These are phyloP conservation scores for Cantharis lateralis DNA, from an alignment of 2,888 invertebrate genomes.

Conservation along the genomic window DNA sequence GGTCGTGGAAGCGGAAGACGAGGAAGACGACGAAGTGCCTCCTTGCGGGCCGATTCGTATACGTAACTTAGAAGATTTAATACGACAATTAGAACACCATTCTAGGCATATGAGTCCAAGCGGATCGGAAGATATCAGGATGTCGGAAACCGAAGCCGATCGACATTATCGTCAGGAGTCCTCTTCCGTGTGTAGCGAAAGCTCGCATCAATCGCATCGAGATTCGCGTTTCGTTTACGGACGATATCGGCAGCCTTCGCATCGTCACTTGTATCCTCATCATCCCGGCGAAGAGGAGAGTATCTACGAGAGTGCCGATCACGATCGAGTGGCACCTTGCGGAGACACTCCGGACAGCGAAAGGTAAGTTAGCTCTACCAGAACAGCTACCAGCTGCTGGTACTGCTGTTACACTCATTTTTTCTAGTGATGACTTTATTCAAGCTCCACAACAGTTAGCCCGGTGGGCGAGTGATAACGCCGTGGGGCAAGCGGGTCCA, in stretches of 20 bases:
- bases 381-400: slow-evolving; percentile 47
- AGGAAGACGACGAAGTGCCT: slow-evolving; percentile 76
- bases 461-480: slow-evolving; percentile 92
- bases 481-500: slow-evolving; percentile 57
- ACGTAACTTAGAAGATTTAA: slow-evolving; percentile 88
- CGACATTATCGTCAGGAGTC: slow-evolving; percentile 77
- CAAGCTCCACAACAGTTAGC: slow-evolving; percentile 96
- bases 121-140: slow-evolving; percentile 86
- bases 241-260: slow-evolving; percentile 62
- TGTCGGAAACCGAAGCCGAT: slow-evolving; percentile 89
- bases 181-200: slow-evolving; percentile 72
- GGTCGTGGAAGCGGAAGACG: slow-evolving; percentile 60
- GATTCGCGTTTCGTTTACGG: slow-evolving; percentile 74
- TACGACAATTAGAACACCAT: slow-evolving; percentile 86
- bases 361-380: slow-evolving; percentile 63
- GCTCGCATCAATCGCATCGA: slow-evolving; percentile 77
- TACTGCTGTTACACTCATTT: slow-evolving; percentile 79
- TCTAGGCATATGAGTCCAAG: slow-evolving; percentile 89
- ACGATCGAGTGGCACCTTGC: slow-evolving; percentile 68
- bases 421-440: slow-evolving; percentile 97
- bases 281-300: slow-evolving; percentile 75
- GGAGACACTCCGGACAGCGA: slow-evolving; percentile 87
- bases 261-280: slow-evolving; percentile 50
- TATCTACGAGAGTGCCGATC: slow-evolving; percentile 85
- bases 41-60: slow-evolving; percentile 86